A percentile compares a stretch with the other conserved stretches of the same genome.
Conservation (phyloP, 1,140 invertebrate genomes). For the Habropoda laboriosa region DNA sequence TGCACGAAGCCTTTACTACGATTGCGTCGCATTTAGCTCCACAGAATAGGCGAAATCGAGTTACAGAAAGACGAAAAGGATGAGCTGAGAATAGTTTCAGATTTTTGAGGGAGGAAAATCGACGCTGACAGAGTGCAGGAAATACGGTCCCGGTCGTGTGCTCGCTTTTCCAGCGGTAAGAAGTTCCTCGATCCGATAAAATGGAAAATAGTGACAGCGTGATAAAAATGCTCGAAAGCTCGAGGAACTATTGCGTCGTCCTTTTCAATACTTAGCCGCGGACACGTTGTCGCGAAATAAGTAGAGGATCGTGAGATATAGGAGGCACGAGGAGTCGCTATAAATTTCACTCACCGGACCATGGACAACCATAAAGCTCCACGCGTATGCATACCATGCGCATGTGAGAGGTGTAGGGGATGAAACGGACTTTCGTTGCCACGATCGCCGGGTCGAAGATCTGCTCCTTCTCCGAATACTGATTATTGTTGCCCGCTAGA, state of each 20-base stretch:
- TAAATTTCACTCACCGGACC: slow-evolving; percentile 89
- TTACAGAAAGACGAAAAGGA: background rate
- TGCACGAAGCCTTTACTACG: no score
- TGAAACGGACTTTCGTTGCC: slow-evolving; percentile 92
- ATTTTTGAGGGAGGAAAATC: background rate
- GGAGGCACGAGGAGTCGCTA: slow-evolving; percentile 18
- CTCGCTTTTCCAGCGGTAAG: background rate
- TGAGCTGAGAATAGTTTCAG: background rate
- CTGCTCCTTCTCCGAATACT: slow-evolving; percentile 90
- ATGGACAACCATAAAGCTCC: slow-evolving; percentile 93
- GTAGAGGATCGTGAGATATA: slow-evolving; percentile 17
- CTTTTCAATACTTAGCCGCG: slow-evolving; percentile 33
- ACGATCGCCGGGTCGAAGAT: slow-evolving; percentile 91
- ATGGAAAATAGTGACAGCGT: background rate
- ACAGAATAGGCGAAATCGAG: background rate
- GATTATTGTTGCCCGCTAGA: slow-evolving; percentile 93
- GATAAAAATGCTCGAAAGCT: slow-evolving; percentile 18
- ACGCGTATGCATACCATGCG: slow-evolving; percentile 91
- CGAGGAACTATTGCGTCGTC: background rate
- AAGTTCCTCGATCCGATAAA: background rate
- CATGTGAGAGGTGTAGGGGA: slow-evolving; percentile 88
- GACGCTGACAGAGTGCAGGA: background rate
- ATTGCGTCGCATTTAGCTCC: background rate
- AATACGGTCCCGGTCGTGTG: background rate
- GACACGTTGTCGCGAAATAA: slow-evolving; percentile 35